Evolutionary conservation across 2,113 vertebrate species (phyloP).

Genomic region (Clarias gariepinus): DNA sequence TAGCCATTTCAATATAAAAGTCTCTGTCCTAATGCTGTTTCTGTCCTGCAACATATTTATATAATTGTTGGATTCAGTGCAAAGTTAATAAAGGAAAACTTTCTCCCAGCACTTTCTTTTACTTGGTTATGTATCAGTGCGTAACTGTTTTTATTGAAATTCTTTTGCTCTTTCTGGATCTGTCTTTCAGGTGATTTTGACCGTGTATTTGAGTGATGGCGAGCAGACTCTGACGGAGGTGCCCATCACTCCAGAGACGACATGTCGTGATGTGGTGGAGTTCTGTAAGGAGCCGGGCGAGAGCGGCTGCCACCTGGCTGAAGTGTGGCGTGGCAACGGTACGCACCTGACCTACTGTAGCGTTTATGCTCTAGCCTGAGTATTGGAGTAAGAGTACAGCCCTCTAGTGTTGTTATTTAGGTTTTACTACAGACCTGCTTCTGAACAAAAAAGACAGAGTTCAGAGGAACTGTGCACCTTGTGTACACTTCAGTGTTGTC

Average conservation of each 20-base stretch:
- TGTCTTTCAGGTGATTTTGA: conserved; percentile 89
- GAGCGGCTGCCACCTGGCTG: conserved; percentile 94
- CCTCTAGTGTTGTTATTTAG: not conserved
- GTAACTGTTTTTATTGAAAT: too few relatives aligned
- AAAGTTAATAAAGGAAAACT: not conserved
- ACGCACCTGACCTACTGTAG: conserved; percentile 9
- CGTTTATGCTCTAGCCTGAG: conserved; percentile 41
- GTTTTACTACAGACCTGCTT: not conserved
- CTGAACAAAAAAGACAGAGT: not conserved
- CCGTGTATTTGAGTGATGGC: conserved; percentile 96
- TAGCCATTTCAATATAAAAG: not conserved
- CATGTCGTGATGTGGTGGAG: conserved; percentile 94
- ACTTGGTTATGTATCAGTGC: not conserved
- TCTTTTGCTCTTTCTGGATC: not conserved
- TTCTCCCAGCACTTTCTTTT: not conserved
- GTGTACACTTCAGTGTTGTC: not conserved
- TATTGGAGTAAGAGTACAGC: not conserved
- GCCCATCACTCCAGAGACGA: conserved; percentile 97
- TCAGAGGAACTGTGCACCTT: not conserved
- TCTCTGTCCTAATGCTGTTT: not conserved
- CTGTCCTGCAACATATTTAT: not conserved
- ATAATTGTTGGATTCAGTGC: not conserved
- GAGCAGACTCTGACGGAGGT: conserved; percentile 95
- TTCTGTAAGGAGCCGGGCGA: conserved; percentile 98
- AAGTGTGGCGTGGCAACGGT: conserved; percentile 98